phyloP scores from a whole-genome alignment of 2,888 invertebrate species.

The Falcaria lacertinaria region DNA sequence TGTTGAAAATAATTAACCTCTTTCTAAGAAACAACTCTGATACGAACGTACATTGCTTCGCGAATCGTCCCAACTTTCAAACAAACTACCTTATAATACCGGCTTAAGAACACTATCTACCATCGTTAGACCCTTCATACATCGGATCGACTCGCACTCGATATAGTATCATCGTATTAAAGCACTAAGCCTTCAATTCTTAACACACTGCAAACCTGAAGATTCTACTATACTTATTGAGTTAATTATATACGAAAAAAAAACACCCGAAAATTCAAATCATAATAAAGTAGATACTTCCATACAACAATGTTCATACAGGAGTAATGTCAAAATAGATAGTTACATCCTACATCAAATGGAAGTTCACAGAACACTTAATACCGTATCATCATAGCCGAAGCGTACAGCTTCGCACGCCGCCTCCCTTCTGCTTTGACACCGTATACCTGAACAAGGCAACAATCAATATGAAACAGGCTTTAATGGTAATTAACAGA shows the following conservation, averaged over 20 bases:
- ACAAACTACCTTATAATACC: too few species aligned
- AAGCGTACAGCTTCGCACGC: not conserved
- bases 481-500: too few species aligned
- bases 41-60: too few species aligned
- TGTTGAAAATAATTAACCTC: too few species aligned
- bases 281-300: not conserved
- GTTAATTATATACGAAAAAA: not conserved
- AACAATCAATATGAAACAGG: not conserved
- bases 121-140: too few species aligned
- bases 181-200: too few species aligned
- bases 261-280: not conserved
- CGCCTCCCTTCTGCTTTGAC: not conserved
- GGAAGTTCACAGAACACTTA: slow-evolving; percentile 5
- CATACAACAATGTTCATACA: slow-evolving; percentile 7
- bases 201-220: too few species aligned
- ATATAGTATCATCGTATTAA: too few species aligned
- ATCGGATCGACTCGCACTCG: too few species aligned
- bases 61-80: too few species aligned
- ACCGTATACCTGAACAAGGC: not conserved
- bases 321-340: not conserved
- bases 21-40: too few species aligned
- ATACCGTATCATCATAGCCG: slow-evolving; percentile 4
- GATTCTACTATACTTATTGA: not conserved
- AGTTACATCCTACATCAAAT: slow-evolving; percentile 1
- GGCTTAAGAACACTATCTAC: too few species aligned